Base-by-base conservation (phyloP, 2,797 vertebrate species). In the Rhadinocentrus ornatus region DNA sequence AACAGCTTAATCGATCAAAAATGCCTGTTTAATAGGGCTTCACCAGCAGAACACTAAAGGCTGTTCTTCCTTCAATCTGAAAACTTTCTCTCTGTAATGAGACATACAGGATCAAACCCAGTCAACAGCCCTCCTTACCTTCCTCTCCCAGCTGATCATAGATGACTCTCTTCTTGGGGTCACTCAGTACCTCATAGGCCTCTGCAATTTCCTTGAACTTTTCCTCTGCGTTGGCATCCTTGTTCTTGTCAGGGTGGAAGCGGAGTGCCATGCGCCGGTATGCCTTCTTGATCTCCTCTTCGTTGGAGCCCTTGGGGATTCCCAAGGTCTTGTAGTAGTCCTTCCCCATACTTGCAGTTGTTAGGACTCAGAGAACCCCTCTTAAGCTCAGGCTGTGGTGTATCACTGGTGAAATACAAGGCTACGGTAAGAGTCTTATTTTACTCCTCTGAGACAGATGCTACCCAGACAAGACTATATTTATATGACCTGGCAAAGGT, bases 181-280 rank as follows among this genome's bases (percentile, higher is more conserved):
- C 97, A 1, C 97, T 98, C 81, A 99, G 95, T n/a, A 99, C 97
- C 1, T 99, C 97, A 0, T 99, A 99, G 83, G 98, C 97, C 87
- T 99, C 97, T 0, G 97, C 97, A 0, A 99, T 97, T 89, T 99
- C 97, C 90, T 99, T 99, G 92, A 99, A 99, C 89, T 97, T 98
- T 84, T 99, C 98, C 89, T 99, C 97, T 0, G 98, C 97, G 0
- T 92, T 96, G 78, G 97, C 93, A 12, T 99, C 98, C 91, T 97
- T 99, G 92, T 99, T 99, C 92, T 99, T 99, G 89, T 99, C 98
- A 0, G 98, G 98, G 84, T 99, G 98, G 69, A 98, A 99, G 80
- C 97, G 97, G 56, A 99, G 92, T 6, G 98, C 98, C 98, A 99
- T 99, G 88, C 95, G 98, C 37, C 97, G 91, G 75, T 99, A 99